Conservation (phyloP, 2,113 vertebrate genomes). For the Gopherus flavomarginatus region DNA sequence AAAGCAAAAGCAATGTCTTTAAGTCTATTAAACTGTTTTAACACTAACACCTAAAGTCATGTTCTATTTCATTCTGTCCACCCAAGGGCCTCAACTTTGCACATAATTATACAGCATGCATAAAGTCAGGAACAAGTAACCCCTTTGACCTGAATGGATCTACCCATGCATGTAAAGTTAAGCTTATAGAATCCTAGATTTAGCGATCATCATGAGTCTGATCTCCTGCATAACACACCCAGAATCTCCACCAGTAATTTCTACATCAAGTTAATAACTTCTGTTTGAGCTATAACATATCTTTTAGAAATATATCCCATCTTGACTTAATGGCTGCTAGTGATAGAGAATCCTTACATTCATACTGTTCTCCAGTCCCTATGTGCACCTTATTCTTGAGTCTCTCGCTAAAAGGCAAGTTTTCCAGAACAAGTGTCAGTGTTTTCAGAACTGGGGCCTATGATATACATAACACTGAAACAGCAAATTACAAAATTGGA, state of each 20-base stretch:
- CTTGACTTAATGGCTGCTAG: neutral
- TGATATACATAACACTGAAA: neutral
- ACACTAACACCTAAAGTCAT: neutral
- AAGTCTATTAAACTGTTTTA: neutral
- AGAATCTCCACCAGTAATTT: neutral
- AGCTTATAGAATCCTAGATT: neutral
- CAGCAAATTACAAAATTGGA: neutral
- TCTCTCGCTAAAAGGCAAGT: neutral
- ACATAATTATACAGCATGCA: neutral
- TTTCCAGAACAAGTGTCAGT: neutral
- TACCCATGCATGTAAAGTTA: neutral
- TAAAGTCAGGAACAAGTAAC: neutral
- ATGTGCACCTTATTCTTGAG: neutral
- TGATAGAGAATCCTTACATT: neutral
- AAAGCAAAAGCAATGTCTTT: slow-evolving; percentile 10
- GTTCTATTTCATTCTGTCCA: neutral
- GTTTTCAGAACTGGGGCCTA: neutral
- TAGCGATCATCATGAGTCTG: neutral
- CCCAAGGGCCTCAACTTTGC: neutral
- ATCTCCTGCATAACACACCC: neutral
- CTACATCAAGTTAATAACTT: neutral
- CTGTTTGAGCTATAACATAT: neutral
- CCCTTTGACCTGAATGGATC: neutral
- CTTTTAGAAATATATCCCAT: neutral
- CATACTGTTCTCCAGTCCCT: too few relatives aligned